phyloP scores from a whole-genome alignment of 2,797 vertebrate genomes.

The Mormyrops boulengeri region DNA sequence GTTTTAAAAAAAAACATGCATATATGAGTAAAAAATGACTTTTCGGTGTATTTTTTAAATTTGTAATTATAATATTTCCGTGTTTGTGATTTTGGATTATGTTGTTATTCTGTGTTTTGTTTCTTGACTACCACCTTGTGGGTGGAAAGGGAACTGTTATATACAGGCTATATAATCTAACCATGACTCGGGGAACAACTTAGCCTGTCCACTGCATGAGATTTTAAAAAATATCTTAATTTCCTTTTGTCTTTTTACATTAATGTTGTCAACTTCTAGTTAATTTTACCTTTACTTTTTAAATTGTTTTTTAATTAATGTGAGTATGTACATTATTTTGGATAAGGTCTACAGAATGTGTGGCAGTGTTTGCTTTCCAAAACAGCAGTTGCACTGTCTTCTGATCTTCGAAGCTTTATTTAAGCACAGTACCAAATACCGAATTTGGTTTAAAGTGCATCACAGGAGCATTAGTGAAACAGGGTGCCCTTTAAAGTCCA shows the following conservation, averaged over 20 bases:
- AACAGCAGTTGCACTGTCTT: background rate
- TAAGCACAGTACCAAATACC: background rate
- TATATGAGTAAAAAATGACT: background rate
- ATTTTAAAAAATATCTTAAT: background rate
- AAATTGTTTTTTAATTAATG: background rate
- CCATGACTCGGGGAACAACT: background rate
- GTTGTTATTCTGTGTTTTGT: background rate
- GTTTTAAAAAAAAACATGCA: background rate
- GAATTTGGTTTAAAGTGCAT: background rate
- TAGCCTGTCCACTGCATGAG: background rate
- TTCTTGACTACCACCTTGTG: background rate
- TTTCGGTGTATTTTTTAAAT: background rate
- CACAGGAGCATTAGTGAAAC: background rate
- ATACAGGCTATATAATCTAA: background rate
- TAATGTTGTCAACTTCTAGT: background rate
- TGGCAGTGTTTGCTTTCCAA: background rate
- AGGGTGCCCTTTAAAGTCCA: background rate
- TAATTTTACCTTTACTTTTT: background rate
- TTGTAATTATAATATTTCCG: slow-evolving; percentile 9
- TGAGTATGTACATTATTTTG: background rate
- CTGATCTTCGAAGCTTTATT: slow-evolving; percentile 9
- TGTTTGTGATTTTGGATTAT: slow-evolving; percentile 5
- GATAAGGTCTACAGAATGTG: background rate
- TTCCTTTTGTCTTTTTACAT: background rate
- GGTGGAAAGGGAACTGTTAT: background rate